Conservation (phyloP, 2,113 vertebrate species). For the Chionis minor region DNA sequence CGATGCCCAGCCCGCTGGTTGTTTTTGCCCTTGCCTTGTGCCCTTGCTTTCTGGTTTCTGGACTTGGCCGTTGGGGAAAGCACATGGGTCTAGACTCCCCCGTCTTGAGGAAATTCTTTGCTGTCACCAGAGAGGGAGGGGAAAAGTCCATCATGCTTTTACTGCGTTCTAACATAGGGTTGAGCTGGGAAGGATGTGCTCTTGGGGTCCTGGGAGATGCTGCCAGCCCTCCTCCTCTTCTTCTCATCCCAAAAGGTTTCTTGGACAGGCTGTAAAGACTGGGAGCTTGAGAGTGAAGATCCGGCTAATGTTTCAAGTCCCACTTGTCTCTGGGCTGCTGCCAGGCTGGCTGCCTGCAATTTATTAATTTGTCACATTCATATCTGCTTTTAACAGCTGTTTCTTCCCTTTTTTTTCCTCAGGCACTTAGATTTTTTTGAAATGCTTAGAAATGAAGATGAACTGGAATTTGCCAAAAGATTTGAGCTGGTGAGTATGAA, state of each 20-base stretch:
- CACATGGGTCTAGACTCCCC: background rate
- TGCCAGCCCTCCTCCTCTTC: background rate
- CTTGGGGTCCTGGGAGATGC: background rate
- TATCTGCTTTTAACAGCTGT: background rate
- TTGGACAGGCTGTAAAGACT: background rate
- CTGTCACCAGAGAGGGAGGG: background rate
- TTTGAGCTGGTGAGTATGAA: constrained; percentile 87
- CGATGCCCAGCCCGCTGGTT: accelerated
- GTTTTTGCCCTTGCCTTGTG: background rate
- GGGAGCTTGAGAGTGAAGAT: background rate
- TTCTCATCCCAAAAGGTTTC: background rate
- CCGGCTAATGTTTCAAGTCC: background rate
- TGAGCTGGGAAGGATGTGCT: background rate
- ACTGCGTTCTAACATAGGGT: accelerated
- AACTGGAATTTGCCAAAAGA: constrained; percentile 93
- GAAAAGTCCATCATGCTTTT: background rate
- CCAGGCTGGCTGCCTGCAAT: background rate
- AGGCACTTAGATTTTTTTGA: constrained; percentile 99
- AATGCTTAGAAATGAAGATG: constrained; percentile 98
- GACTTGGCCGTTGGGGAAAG: background rate
- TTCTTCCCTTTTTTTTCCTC: background rate
- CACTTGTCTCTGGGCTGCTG: background rate
- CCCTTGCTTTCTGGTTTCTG: background rate
- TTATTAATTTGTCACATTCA: background rate
- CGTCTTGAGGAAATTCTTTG: background rate